Base-by-base conservation (phyloP, 1,140 invertebrate genomes). In the Lanistes nyassanus region DNA sequence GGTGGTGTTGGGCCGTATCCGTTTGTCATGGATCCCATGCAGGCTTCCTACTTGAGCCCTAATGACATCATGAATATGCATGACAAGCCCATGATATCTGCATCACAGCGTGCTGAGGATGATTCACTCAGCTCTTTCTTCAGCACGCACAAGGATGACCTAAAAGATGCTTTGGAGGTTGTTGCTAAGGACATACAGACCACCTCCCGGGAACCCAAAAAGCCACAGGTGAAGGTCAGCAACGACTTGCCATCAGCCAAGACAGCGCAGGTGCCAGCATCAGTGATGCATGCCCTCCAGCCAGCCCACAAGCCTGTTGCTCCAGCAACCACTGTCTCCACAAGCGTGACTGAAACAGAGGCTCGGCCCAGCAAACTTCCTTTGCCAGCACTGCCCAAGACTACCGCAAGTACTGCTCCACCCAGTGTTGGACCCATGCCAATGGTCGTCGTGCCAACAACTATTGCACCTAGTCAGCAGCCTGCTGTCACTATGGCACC, bases 111-210 rank as follows among this genome's bases (percentile, higher is more conserved):
- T 2, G 2, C 3, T 21, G 19, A 21, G 9, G 31, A 67, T 37
- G 42, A 53, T 53, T 47, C 55, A 7, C 13, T 34, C 3, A 71
- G 64, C 69, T 29, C 29, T 62, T 74, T 53, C 34, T 58, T 77
- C 64, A 37, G 34, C 36, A 16, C 2, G 6, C 70, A 67, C 36
- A 36, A 58, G 64, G 65, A 69, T 3, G 65, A 67, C 26, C 71
- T 77, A 3, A 51, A 56, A 3, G 70, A 71, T 58, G 76, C 76
- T 1, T 31, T 77, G 68, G 62, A 74, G 36, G 42, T 77, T 37
- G 70, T 71, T 13, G 66, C 69, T 65, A 23, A 68, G 23, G 76
- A 77, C 76, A 34, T 72, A 47, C 42, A 47, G 42, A 47, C 9
- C 21, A 60, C n/a, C 26, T 21, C 29, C 71, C 64, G 36, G n/a